Percentiles rank a stretch among this genome's conserved stretches.
phyloP scores from a whole-genome alignment of 2,113 vertebrate genomes.

The Ptilonorhynchus violaceus region DNA sequence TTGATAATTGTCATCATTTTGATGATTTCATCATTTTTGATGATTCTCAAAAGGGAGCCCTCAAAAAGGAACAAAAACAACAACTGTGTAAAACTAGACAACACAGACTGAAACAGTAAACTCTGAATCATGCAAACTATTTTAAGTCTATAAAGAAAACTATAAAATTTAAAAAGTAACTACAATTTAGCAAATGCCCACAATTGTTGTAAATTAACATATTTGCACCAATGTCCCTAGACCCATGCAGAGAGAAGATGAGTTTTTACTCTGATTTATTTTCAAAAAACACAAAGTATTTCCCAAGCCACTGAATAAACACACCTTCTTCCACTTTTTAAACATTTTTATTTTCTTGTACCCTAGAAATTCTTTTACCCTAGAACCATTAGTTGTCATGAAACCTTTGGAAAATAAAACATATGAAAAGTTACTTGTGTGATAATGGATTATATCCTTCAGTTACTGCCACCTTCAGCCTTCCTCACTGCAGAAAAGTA shows the following conservation, averaged over 20 bases:
- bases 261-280: background rate
- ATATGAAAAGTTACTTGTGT: background rate
- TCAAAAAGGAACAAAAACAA: background rate
- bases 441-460: background rate
- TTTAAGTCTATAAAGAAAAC: background rate
- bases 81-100: background rate
- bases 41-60: background rate
- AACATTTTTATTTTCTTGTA: background rate
- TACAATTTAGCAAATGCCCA: background rate
- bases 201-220: background rate
- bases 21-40: background rate
- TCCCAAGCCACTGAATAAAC: background rate
- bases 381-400: background rate
- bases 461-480: background rate
- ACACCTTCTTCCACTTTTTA: background rate
- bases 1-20: too few relatives aligned
- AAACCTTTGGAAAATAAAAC: background rate
- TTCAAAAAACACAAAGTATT: background rate
- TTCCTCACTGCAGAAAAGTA: background rate
- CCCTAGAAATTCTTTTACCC: background rate
- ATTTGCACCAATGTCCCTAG: background rate
- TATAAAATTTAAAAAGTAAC: background rate
- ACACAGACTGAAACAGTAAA: background rate
- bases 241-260: background rate
- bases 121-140: background rate